Conservation (phyloP, 2,113 vertebrate genomes). For the Rostratula benghalensis region DNA sequence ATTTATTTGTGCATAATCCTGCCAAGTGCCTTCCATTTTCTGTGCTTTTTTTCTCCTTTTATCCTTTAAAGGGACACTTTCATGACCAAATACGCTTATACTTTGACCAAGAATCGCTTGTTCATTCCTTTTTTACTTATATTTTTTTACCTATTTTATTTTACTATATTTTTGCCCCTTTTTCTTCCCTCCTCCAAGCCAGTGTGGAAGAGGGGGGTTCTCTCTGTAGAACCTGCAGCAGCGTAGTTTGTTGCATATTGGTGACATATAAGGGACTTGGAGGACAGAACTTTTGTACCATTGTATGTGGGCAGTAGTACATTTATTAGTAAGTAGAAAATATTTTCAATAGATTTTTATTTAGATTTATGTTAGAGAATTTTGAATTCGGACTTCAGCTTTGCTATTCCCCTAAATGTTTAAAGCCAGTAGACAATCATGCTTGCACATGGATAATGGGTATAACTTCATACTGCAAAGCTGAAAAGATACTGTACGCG, state of each 20-base stretch:
- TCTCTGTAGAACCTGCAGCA: background rate
- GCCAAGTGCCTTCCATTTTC: background rate
- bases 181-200: background rate
- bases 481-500: background rate
- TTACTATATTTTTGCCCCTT: background rate
- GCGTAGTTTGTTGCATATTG: background rate
- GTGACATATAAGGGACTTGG: background rate
- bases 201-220: background rate
- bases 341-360: background rate
- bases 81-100: background rate
- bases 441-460: background rate
- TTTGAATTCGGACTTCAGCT: background rate
- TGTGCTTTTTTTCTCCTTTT: background rate
- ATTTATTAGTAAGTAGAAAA: background rate
- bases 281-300: background rate
- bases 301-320: accelerated
- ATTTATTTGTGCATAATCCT: background rate
- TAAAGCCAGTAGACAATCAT: background rate
- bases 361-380: background rate
- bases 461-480: background rate
- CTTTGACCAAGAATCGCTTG: background rate
- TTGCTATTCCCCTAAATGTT: background rate
- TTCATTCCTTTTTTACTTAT: background rate
- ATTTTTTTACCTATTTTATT: background rate
- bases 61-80: background rate